Conservation (phyloP, 2,888 invertebrate genomes). For the Coremacera marginata region DNA sequence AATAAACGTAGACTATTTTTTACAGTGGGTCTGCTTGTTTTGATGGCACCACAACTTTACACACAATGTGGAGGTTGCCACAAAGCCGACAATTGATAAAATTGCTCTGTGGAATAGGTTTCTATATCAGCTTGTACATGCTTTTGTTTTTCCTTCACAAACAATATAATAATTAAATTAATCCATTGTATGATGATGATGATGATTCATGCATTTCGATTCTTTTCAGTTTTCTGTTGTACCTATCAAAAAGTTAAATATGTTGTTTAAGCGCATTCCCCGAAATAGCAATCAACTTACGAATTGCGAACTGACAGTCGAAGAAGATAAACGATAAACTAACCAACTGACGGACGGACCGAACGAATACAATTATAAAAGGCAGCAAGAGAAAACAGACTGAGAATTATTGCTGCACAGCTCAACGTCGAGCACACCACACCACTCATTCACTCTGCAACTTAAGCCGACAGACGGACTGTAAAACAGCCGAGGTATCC, state of each 20-base stretch:
- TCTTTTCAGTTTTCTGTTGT: too few species aligned
- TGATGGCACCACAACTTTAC: too few species aligned
- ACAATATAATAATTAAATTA: too few species aligned
- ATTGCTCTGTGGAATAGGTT: too few species aligned
- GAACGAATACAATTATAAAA: conserved; percentile 3
- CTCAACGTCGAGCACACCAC: conserved; percentile 31
- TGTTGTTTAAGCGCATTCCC: not conserved
- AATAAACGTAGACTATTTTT: not conserved
- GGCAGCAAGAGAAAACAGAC: conserved; percentile 7
- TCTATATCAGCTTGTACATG: too few species aligned
- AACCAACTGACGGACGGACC: not conserved
- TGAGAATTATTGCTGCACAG: conserved; percentile 38
- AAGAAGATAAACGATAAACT: not conserved
- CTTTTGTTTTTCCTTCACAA: too few species aligned
- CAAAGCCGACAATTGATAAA: too few species aligned
- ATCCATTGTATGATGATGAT: too few species aligned
- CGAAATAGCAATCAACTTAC: not conserved
- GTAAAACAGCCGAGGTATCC: not conserved
- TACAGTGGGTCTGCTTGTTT: too few species aligned
- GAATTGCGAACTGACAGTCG: not conserved
- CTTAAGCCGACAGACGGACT: not conserved
- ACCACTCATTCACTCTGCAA: conserved; percentile 7
- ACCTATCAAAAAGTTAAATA: too few species aligned
- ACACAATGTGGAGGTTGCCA: too few species aligned
- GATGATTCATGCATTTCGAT: too few species aligned